Conservation (phyloP, 2,888 invertebrate species). For the Linnaemya tessellans region DNA sequence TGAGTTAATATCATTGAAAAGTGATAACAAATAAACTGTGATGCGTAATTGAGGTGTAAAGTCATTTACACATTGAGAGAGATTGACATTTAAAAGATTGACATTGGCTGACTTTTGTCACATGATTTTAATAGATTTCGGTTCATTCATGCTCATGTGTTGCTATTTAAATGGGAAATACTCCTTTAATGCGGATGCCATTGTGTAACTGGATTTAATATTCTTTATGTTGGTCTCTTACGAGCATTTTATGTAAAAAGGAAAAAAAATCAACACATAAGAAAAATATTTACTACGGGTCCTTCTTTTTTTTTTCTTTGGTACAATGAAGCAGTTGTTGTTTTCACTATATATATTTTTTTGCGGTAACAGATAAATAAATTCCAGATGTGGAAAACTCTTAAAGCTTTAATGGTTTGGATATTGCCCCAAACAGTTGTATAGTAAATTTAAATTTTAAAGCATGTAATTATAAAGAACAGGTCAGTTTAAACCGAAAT, state of each 20-base stretch:
- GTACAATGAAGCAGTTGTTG: too few relatives aligned
- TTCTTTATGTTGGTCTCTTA: conserved; percentile 10
- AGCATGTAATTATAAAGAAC: too few relatives aligned
- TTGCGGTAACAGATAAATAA: conserved; percentile 50
- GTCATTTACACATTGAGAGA: conserved; percentile 31
- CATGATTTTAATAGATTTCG: conserved; percentile 68
- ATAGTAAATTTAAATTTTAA: neutral
- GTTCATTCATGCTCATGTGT: conserved; percentile 15
- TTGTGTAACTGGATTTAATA: too few relatives aligned
- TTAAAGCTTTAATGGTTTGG: neutral
- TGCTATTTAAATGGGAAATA: conserved; percentile 9
- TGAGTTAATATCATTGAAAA: neutral
- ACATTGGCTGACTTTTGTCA: conserved; percentile 67
- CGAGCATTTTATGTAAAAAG: neutral
- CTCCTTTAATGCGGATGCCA: too few relatives aligned
- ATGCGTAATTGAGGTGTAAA: conserved; percentile 54
- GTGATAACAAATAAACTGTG: neutral
- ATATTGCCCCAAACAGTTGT: neutral
- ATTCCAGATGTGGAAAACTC: neutral
- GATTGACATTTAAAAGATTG: conserved; percentile 52
- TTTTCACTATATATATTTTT: neutral
- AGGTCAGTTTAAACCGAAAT: too few relatives aligned
- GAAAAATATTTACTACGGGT: neutral
- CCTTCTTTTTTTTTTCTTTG: too few relatives aligned
- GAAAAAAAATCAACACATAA: conserved; percentile 2